These are phyloP conservation scores for Ptychoptera albimana DNA, from an alignment of 2,888 invertebrate genomes.

Conservation along the genomic window DNA sequence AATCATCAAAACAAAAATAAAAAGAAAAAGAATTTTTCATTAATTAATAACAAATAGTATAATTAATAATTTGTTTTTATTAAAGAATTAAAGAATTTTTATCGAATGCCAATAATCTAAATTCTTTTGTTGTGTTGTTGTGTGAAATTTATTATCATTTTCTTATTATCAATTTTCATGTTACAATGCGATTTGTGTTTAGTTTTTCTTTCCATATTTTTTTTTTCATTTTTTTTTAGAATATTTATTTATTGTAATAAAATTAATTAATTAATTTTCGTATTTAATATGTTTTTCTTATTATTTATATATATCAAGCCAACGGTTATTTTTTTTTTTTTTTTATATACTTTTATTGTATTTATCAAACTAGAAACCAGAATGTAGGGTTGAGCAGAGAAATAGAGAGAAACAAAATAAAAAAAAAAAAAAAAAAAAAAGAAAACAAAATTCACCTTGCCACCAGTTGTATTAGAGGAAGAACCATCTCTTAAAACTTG, in stretches of 20 bases:
- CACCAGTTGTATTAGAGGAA: neutral
- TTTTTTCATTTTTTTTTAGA: too few species aligned
- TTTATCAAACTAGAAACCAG: too few species aligned
- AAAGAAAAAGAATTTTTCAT: constrained; percentile 4
- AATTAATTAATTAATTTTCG: too few species aligned
- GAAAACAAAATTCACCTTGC: constrained; percentile 4
- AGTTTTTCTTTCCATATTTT: too few species aligned
- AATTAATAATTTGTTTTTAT: neutral
- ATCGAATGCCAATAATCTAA: constrained; percentile 5
- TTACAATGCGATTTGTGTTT: too few species aligned
- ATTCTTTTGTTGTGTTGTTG: neutral
- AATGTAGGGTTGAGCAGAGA: too few species aligned
- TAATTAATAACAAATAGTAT: neutral
- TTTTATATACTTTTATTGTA: too few species aligned
- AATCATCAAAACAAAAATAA: constrained; percentile 4
- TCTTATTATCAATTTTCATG: neutral
- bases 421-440: neutral
- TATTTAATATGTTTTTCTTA: neutral
- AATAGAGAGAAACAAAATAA: neutral
- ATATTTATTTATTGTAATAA: too few species aligned
- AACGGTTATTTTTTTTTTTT: neutral
- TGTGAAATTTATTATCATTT: neutral
- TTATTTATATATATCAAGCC: constrained; percentile 1
- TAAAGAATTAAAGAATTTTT: neutral
- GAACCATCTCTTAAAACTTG: too few species aligned